Percentiles rank a stretch among this genome's conserved stretches.
Conservation (phyloP, 2,797 vertebrate genomes). For the Chaunax sp. region DNA sequence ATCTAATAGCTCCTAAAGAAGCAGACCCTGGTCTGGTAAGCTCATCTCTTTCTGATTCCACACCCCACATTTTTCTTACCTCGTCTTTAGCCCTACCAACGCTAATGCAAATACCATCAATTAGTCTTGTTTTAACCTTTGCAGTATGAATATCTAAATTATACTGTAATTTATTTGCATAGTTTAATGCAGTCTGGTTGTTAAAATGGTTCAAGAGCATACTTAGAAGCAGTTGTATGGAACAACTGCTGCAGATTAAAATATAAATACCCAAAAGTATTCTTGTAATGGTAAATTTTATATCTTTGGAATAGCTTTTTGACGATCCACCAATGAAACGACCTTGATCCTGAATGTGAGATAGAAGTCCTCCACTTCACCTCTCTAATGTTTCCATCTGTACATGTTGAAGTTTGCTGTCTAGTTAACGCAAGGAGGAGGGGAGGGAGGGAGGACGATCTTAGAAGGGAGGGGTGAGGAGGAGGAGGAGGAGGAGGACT, state of each 20-base stretch:
- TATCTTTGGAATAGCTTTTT: neutral
- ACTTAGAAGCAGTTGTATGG: constrained; percentile 1
- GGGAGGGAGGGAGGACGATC: constrained; percentile 46
- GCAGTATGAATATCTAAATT: too few species aligned
- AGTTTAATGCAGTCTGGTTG: too few species aligned
- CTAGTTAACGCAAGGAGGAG: constrained; percentile 62
- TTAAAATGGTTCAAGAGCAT: neutral
- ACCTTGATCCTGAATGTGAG: constrained; percentile 14
- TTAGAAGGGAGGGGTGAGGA: constrained; percentile 39
- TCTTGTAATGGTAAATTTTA: neutral
- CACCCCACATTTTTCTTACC: too few species aligned
- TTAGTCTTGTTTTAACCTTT: too few species aligned
- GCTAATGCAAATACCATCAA: too few species aligned
- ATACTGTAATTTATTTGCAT: too few species aligned
- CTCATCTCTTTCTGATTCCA: too few species aligned
- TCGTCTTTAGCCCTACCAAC: too few species aligned
- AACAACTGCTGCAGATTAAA: neutral
- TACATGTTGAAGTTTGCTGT: constrained; percentile 67
- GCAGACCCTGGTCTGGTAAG: too few species aligned
- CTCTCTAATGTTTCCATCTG: constrained; percentile 36
- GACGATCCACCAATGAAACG: constrained; percentile 14
- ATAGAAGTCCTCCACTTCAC: too few species aligned
- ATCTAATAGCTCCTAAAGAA: too few species aligned
- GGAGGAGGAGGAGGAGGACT: constrained; percentile 62
- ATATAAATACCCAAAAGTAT: neutral